Conservation (phyloP, 2,888 invertebrate genomes). For the Cheilosia impressa region DNA sequence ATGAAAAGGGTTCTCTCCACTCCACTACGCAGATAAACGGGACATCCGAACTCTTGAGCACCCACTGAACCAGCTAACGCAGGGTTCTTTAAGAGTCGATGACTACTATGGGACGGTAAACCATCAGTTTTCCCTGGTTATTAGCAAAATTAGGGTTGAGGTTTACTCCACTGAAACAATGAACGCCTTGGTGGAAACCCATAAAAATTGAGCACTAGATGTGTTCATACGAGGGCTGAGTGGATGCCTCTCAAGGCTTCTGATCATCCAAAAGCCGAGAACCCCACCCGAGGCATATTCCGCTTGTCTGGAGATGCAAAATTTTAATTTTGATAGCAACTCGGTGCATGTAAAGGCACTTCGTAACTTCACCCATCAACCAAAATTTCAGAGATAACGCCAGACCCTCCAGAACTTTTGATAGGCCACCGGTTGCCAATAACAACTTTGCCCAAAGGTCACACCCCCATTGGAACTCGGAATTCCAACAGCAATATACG, state of each 20-base stretch:
- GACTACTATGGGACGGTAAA: background rate
- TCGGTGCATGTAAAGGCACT: background rate
- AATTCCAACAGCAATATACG: no score
- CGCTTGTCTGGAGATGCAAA: slow-evolving; percentile 12
- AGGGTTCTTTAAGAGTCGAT: background rate
- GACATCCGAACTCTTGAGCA: slow-evolving; percentile 72
- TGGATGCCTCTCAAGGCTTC: background rate
- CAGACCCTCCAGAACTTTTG: no score
- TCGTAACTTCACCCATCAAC: no score
- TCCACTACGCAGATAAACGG: slow-evolving; percentile 75
- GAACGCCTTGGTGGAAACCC: background rate
- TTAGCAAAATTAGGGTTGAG: background rate
- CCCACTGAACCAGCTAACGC: slow-evolving; percentile 55
- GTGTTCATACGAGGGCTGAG: background rate
- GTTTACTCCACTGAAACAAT: background rate
- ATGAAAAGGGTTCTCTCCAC: slow-evolving; percentile 66
- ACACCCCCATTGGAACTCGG: no score
- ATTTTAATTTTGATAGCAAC: background rate
- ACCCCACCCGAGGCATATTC: slow-evolving; percentile 62
- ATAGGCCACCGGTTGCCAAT: no score
- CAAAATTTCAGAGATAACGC: no score
- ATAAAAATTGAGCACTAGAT: background rate
- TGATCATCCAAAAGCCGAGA: slow-evolving; percentile 16
- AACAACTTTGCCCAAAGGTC: no score
- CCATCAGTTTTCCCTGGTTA: background rate